Percentiles rank a stretch among this genome's conserved stretches.
These are phyloP conservation scores for Chromoteleia sp. DNA, from an alignment of 2,888 invertebrate genomes.

Conservation along the genomic window DNA sequence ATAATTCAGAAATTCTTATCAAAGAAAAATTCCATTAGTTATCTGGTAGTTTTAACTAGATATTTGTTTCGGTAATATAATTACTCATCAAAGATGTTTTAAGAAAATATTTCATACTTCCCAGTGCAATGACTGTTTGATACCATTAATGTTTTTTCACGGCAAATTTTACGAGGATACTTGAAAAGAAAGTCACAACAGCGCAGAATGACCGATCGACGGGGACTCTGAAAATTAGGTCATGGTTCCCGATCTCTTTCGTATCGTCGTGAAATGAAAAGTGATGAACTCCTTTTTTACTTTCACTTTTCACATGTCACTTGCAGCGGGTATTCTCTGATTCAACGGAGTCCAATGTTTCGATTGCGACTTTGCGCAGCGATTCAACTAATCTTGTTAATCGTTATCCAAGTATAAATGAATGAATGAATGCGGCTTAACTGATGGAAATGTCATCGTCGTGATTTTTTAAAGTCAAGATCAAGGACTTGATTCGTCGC, in stretches of 20 bases:
- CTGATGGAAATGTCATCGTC: slow-evolving; percentile 10
- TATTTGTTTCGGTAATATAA: too few relatives aligned
- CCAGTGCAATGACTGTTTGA: background rate
- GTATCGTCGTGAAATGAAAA: slow-evolving; percentile 47
- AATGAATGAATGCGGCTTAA: background rate
- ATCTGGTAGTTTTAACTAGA: too few relatives aligned
- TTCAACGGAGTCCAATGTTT: slow-evolving; percentile 16
- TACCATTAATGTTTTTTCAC: slow-evolving; percentile 11
- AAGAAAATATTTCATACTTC: background rate
- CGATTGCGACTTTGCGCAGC: background rate
- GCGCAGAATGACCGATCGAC: slow-evolving; percentile 31
- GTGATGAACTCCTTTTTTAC: slow-evolving; percentile 45
- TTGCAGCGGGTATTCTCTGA: slow-evolving; percentile 23
- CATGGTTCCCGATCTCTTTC: slow-evolving; percentile 48
- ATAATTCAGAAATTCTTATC: too few relatives aligned
- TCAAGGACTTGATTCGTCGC: slow-evolving; percentile 34
- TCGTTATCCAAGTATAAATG: background rate
- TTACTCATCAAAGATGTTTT: too few relatives aligned
- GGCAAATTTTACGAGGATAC: slow-evolving; percentile 36
- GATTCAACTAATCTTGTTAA: slow-evolving; percentile 10
- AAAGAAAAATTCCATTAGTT: too few relatives aligned
- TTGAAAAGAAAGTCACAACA: slow-evolving; percentile 41
- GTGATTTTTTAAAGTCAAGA: slow-evolving; percentile 23
- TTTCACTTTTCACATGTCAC: slow-evolving; percentile 46
- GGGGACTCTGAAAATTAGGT: slow-evolving; percentile 42